Evolutionary conservation across 2,888 invertebrate genomes (phyloP), one percentile per base, ranked within the genome.

Genomic region (Drosophila neonasuta): DNA sequence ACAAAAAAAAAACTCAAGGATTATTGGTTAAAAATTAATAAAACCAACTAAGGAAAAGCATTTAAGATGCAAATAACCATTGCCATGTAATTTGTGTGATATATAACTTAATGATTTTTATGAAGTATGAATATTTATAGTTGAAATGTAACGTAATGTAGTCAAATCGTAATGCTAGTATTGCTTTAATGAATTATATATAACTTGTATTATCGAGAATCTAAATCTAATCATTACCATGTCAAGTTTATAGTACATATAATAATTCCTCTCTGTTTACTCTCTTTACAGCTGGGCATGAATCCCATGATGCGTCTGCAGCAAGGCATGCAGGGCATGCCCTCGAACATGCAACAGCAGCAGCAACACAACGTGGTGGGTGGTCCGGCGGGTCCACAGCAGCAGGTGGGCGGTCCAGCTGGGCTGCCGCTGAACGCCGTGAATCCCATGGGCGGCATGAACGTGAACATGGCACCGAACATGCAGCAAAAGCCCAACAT

Each of bases 231-330:
- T 24, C 24, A 24, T 1, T 5, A 24, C 24, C 5, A 24, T 24
- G 24, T 24, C 5, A 24, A 24, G 24, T 24, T 24, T 24, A 24
- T 24, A 24, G 50, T n/a, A 30, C 32, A 9, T 8, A 1, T 32
- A 9, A 32, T 10, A 32, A 32, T 32, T 7, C 8, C 32, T 9
- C 9, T 8, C 30, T 50, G 20, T 4, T 10, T 41, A 6, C 5
- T 1, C 1, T 0, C 0, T 3, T 17, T 11, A 5, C n/a, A 90
- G 90, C 88, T 91, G 79, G 86, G 89, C 39, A 90, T 90, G 77
- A 91, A 89, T 80, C 91, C 90, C 63, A 90, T 91, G 89, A 89
- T 91, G 2, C 91, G 92, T 0, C 91, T 92, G 58, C 90, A 89
- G 51, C 93, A 93, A 90, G 87, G 85, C 10, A 90, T 90, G 89